A percentile compares a stretch with the other conserved stretches of the same genome.
Evolutionary conservation across 2,797 vertebrate genomes (phyloP).

Genomic region (Enteromius viviparus): DNA sequence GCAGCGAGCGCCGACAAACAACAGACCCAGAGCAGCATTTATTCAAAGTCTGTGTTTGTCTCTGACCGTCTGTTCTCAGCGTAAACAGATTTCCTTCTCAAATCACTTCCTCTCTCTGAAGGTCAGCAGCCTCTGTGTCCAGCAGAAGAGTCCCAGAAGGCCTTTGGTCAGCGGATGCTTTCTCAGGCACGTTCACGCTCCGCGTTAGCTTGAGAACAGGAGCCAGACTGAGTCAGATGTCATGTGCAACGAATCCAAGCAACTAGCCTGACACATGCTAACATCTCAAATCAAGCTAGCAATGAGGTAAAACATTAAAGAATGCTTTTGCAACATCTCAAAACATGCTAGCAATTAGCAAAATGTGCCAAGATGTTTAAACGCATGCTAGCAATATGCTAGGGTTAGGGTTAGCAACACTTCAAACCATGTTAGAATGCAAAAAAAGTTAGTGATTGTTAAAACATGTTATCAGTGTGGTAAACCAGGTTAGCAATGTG

Average conservation of each 20-base stretch:
- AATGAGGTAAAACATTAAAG: not conserved
- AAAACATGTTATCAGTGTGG: too few species aligned
- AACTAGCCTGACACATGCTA: not conserved
- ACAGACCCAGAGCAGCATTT: not conserved
- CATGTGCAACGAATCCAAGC: not conserved
- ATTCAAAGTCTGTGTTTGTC: not conserved
- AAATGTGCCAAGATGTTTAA: too few species aligned
- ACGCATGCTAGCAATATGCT: too few species aligned
- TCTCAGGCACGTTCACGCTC: slow-evolving; percentile 60
- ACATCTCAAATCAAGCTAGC: not conserved
- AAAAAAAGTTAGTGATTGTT: too few species aligned
- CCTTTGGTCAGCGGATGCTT: slow-evolving; percentile 62
- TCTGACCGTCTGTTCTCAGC: slow-evolving; percentile 4
- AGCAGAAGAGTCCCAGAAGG: slow-evolving; percentile 69
- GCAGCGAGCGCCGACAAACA: not conserved
- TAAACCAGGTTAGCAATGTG: too few species aligned
- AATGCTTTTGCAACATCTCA: not conserved
- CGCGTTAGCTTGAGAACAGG: not conserved
- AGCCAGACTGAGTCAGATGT: not conserved
- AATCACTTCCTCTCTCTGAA: slow-evolving; percentile 71
- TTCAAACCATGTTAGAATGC: too few species aligned
- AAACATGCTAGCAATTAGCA: too few species aligned
- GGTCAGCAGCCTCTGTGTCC: slow-evolving; percentile 66
- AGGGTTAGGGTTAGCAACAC: too few species aligned
- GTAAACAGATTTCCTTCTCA: slow-evolving; percentile 59